Conservation (phyloP, 92 coral and sea anemone genomes). For the Metridium senile region DNA sequence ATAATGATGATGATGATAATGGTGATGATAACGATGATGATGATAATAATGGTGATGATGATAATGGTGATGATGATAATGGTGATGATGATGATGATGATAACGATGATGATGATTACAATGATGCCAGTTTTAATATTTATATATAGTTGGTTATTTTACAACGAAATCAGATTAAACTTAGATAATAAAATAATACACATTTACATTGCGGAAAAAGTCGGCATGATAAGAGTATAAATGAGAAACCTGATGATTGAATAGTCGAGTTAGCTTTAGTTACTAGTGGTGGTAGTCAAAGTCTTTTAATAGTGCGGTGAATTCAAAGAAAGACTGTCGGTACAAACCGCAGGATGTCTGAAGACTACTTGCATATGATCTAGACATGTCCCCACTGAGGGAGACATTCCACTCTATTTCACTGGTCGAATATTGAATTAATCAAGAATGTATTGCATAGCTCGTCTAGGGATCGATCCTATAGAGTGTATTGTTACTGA, state of each 20-base stretch:
- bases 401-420: not conserved
- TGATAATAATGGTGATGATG: not conserved
- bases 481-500: too few species aligned
- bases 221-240: too few species aligned
- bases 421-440: not conserved
- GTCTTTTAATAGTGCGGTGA: too few species aligned
- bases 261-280: too few species aligned
- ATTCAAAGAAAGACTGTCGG: too few species aligned
- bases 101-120: not conserved
- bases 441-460: too few species aligned
- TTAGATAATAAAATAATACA: too few species aligned
- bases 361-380: not conserved
- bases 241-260: too few species aligned
- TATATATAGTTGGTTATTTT: not conserved
- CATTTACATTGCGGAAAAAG: too few species aligned
- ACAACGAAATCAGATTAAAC: too few species aligned
- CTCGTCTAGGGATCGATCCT: too few species aligned
- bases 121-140: not conserved
- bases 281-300: too few species aligned
- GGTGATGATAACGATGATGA: not conserved
- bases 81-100: not conserved
- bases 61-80: not conserved
- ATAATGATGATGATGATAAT: not conserved
- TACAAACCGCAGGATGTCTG: not conserved
- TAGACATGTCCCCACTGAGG: conserved; percentile 8